A percentile compares a stretch with the other conserved stretches of the same genome.
These are phyloP conservation scores for Malurus cyaneus DNA, from an alignment of 2,113 vertebrate genomes.

Conservation along the genomic window DNA sequence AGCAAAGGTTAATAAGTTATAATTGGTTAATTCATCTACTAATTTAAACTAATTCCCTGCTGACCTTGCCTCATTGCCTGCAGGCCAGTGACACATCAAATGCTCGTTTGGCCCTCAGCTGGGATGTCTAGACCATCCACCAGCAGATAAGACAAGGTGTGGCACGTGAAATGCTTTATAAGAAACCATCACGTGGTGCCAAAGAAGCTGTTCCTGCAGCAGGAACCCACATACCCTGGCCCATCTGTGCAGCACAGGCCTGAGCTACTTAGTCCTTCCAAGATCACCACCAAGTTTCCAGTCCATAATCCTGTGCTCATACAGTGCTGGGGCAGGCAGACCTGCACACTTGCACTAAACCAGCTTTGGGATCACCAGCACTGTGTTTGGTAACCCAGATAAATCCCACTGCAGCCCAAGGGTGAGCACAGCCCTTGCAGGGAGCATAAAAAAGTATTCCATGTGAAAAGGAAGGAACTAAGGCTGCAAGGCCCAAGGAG, in stretches of 20 bases:
- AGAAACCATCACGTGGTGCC: not conserved
- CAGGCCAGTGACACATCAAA: not conserved
- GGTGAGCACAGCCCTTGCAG: not conserved
- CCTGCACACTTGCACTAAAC: not conserved
- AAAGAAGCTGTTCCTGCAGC: not conserved
- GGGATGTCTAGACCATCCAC: not conserved
- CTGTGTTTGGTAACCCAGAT: not conserved
- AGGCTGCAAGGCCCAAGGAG: not conserved
- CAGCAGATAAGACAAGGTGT: not conserved
- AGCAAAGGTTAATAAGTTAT: not conserved
- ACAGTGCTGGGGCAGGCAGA: not conserved
- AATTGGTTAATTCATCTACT: not conserved
- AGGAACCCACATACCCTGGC: not conserved
- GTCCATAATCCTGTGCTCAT: rapidly evolving
- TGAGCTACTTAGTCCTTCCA: not conserved
- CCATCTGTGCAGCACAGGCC: not conserved
- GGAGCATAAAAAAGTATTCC: not conserved
- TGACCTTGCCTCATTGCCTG: not conserved
- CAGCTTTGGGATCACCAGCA: not conserved
- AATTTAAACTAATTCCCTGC: not conserved
- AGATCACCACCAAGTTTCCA: not conserved
- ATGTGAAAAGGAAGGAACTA: not conserved
- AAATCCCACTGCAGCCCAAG: not conserved
- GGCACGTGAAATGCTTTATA: not conserved
- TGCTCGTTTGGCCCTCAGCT: not conserved